Conservation (phyloP, 2,113 vertebrate genomes). For the Takifugu flavidus region DNA sequence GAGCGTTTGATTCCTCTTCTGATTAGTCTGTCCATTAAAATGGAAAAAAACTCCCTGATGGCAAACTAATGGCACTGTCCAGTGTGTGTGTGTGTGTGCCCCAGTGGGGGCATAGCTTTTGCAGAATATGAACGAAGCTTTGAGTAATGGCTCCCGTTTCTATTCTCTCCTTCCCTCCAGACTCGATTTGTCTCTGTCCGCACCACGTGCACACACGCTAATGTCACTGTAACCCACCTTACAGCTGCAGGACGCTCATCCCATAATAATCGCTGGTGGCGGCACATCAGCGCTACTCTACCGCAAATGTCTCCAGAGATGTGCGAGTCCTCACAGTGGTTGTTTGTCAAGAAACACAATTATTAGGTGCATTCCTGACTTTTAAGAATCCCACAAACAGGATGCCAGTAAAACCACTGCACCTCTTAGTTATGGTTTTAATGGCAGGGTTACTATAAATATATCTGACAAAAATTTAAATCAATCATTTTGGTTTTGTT, state of each 20-base stretch:
- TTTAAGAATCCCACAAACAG: constrained; percentile 29
- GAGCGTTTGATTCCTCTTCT: constrained; percentile 25
- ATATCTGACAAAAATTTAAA: no score
- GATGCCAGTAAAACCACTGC: constrained; percentile 30
- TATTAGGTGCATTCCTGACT: constrained; percentile 41
- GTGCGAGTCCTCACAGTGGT: constrained; percentile 9
- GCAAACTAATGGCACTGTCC: constrained; percentile 54
- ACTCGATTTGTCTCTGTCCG: constrained; percentile 51
- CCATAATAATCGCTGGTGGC: no score
- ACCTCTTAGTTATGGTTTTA: constrained; percentile 5
- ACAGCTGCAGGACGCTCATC: no score
- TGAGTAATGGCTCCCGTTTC: constrained; percentile 51
- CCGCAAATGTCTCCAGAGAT: background rate
- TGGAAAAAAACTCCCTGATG: constrained; percentile 46
- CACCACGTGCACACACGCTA: background rate
- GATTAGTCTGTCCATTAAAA: constrained; percentile 53
- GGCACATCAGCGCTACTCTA: no score
- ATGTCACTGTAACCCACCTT: no score
- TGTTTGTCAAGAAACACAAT: constrained; percentile 19
- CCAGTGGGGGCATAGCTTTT: constrained; percentile 4
- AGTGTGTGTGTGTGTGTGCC: constrained; percentile 3
- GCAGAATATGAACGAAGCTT: constrained; percentile 35
- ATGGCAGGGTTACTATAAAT: no score
- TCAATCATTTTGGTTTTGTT: background rate
- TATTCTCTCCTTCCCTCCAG: constrained; percentile 55